Evolutionary conservation across 2,113 vertebrate genomes (phyloP).

Genomic region (Glaucidium brasilianum): DNA sequence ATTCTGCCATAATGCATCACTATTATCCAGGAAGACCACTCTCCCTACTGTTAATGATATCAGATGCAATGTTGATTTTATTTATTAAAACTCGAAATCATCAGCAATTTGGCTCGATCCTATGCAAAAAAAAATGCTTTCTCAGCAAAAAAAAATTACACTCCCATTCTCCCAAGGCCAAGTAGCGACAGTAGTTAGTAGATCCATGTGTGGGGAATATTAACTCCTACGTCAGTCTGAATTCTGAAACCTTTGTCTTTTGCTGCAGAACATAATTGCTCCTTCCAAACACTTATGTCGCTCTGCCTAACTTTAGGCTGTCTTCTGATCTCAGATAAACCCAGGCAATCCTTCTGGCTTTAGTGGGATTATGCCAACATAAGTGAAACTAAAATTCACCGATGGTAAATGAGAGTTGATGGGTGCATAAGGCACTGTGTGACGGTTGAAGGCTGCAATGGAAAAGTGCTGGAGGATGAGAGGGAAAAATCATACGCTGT

Average conservation of each 20-base stretch:
- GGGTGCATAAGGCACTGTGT: background rate
- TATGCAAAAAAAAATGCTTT: background rate
- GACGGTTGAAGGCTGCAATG: slow-evolving; percentile 5
- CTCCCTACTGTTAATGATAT: background rate
- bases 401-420: background rate
- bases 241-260: background rate
- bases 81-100: slow-evolving; percentile 1
- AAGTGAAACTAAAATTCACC: slow-evolving; percentile 35
- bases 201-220: background rate
- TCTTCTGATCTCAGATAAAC: slow-evolving; percentile 57
- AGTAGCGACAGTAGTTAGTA: background rate
- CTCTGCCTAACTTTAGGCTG: slow-evolving; percentile 24
- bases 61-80: background rate
- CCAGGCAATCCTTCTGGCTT: slow-evolving; percentile 48
- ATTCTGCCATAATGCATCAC: background rate
- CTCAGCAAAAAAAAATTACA: background rate
- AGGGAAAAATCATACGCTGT: background rate
- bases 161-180: background rate
- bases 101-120: background rate
- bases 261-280: slow-evolving; percentile 1
- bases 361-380: slow-evolving; percentile 35
- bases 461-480: slow-evolving; percentile 36
- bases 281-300: background rate
- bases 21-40: background rate
- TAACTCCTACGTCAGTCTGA: background rate